These are phyloP conservation scores for Gymnogyps californianus DNA, from an alignment of 2,113 vertebrate species.

Conservation along the genomic window DNA sequence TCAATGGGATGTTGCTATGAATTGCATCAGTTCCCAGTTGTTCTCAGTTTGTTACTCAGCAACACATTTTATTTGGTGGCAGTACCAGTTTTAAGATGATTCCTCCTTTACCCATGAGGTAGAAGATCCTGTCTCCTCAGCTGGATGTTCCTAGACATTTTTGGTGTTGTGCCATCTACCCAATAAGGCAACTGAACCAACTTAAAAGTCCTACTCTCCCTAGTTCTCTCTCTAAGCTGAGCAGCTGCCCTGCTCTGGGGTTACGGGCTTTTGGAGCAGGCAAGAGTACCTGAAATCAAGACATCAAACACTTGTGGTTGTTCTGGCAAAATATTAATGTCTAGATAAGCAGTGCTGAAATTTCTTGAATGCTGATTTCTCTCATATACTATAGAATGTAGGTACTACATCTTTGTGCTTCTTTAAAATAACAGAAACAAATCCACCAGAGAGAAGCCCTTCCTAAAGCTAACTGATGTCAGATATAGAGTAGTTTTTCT, in stretches of 20 bases:
- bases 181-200: neutral
- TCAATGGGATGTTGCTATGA: neutral
- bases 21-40: neutral
- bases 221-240: neutral
- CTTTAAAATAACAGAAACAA: neutral
- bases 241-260: neutral
- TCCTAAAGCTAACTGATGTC: neutral
- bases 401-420: neutral
- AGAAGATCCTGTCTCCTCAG: neutral
- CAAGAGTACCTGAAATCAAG: neutral
- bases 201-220: neutral
- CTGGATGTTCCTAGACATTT: neutral
- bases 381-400: fast-evolving
- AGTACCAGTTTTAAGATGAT: neutral
- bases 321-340: neutral
- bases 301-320: neutral
- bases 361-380: neutral
- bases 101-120: neutral
- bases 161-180: neutral
- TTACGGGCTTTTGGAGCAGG: fast-evolving
- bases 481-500: neutral
- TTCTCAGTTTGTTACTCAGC: neutral
- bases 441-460: neutral
- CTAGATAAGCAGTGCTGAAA: neutral
- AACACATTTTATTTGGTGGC: neutral